Base-by-base conservation (phyloP, 2,797 vertebrate genomes). In the Crypturellus tataupa region DNA sequence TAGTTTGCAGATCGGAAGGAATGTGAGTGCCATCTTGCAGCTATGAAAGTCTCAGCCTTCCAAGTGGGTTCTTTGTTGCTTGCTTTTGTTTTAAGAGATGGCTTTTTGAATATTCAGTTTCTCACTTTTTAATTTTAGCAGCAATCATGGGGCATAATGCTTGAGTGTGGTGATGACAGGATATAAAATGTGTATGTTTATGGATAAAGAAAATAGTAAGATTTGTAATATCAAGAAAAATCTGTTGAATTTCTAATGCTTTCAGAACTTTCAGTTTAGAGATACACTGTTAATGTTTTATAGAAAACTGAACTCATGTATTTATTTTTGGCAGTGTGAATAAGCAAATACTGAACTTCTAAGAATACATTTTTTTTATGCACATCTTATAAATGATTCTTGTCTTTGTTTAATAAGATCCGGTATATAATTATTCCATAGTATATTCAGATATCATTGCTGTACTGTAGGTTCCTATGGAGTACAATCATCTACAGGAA, bases 401-500 rank as follows among this genome's bases (percentile, higher is more conserved):
- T 82, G 13, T 75, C 0, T 46, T 65, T 70, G 0, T 46, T 65
- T 71, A 75, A 27, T 85, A 63, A 49, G 55, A 58, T n/a, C 15
- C 47, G 39, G 8, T 44, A 8, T n/a, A 17, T 67, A 85, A 40
- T 82, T 76, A 51, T 71, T 85, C 7, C 44, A 27, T 71, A 40
- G 83, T 60, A 8, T 33, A 17, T 60, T 76, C 6, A 5, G 17
- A 46, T 93, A 9, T 85, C 11, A 47, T 63, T 91, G 17, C 70
- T 23, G 63, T 70, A 31, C 86, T 13, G 2, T 79, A 99, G 99
- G 99, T 99, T 92, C 99, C 99, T 59, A 99, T 99, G 99, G 99
- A 99, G 97, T 99, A 99, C 97, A 99, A 99, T 95, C 99, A 99
- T 95, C 97, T 99, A 47, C 99, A 99, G 96, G 99, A 99, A 96